Evolutionary conservation across 2,113 vertebrate genomes (phyloP), one percentile per base, ranked within the genome.

Genomic region (Polypterus senegalus): DNA sequence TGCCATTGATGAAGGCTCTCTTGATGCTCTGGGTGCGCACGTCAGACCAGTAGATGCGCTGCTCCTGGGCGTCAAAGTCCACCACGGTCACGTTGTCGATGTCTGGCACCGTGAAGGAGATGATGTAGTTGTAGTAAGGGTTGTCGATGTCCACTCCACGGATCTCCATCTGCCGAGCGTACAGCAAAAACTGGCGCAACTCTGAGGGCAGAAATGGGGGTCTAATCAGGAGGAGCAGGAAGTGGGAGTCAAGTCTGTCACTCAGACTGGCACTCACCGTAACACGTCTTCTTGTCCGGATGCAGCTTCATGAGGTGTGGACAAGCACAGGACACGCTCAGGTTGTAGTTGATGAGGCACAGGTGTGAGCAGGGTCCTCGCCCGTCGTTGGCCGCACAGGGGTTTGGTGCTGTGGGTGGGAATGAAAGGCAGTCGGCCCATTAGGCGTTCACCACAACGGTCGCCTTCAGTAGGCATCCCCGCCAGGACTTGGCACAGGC

Each of bases 51-150:
- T 98, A 98, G 64, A 98, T 94, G 0, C 94, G 89, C 63, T 94
- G 89, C 79, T 98, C 94, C 1, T 85, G 45, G 1, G 93, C 92
- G 0, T 98, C 93, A 0, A 92, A 98, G 77, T 98, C 95, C 70
- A 98, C 90, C 66, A 92, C 95, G 0, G 95, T 97, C 69, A 98
- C 95, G 0, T 98, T 98, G 75, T 98, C 95, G 0, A 98, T 97
- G 72, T 97, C 95, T 0, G 95, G 95, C 71, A 98, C 93, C 0
- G 94, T 98, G 86, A 98, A 98, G 68, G 95, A 98, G 83, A 98
- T 98, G 75, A 98, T 98, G 77, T 97, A 96, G 79, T 97, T 98
- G 83, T 97, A 98, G 78, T 98, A 97, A 0, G 95, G 94, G 73
- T 92, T 95, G 9, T 97, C 92, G 0, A 97, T 86, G 77, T 97